Evolutionary conservation across 1,140 invertebrate genomes (phyloP).

Genomic region (Aphelenchoides besseyi): DNA sequence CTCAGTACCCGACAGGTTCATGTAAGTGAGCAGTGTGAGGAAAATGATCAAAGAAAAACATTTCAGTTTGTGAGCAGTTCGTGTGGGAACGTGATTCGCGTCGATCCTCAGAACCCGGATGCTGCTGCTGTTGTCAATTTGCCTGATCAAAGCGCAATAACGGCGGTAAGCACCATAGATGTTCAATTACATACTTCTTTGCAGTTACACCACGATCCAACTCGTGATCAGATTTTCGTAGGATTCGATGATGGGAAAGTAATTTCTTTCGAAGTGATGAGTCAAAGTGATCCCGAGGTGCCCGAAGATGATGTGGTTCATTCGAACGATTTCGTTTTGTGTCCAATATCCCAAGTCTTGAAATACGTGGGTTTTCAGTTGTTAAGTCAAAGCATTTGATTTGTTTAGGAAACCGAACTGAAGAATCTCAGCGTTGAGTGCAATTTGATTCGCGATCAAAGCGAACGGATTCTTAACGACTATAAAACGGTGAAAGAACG

Average conservation of each 20-base stretch:
- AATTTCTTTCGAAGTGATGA: constrained; percentile 35
- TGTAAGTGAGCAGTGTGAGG: no score
- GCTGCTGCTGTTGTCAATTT: constrained; percentile 25
- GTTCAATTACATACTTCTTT: constrained; percentile 13
- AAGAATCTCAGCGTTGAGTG: constrained; percentile 31
- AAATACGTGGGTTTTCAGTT: constrained; percentile 21
- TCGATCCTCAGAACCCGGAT: constrained; percentile 28
- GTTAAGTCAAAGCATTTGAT: not conserved
- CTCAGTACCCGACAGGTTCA: constrained; percentile 21
- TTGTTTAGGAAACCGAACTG: constrained; percentile 24
- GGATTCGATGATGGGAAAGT: constrained; percentile 36
- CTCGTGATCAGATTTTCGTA: constrained; percentile 24
- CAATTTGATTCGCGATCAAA: constrained; percentile 34
- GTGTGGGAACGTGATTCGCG: constrained; percentile 26
- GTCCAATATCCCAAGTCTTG: constrained; percentile 25
- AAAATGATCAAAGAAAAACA: not conserved
- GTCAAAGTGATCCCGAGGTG: constrained; percentile 1
- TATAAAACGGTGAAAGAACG: constrained; percentile 30
- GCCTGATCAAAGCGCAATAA: constrained; percentile 8
- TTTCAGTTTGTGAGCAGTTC: constrained; percentile 25
- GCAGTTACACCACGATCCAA: constrained; percentile 25
- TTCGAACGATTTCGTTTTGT: constrained; percentile 36
- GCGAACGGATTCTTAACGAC: constrained; percentile 28
- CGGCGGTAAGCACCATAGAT: constrained; percentile 35
- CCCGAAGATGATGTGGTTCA: constrained; percentile 13